Evolutionary conservation across 2,797 vertebrate species (phyloP).

Genomic region (Myotis vivesi): DNA sequence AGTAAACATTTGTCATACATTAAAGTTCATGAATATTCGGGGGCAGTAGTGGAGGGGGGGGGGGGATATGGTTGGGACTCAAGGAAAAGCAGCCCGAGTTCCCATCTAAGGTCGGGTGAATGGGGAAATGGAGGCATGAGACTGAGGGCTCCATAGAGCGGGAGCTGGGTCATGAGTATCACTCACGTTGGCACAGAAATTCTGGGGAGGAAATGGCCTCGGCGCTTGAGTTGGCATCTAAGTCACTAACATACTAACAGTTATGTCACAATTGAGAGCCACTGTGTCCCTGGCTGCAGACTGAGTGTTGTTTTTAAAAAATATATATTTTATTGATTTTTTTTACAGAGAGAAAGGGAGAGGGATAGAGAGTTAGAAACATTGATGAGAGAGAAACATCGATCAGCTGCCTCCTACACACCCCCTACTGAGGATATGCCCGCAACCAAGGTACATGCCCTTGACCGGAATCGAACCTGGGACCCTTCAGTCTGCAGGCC

Average conservation of each 20-base stretch:
- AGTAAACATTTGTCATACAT: not conserved
- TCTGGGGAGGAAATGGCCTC: not conserved
- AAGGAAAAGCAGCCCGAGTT: not conserved
- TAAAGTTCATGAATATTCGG: not conserved
- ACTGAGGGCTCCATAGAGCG: not conserved
- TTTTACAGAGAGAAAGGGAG: too few species aligned
- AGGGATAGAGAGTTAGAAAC: too few species aligned
- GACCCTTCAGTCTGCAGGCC: too few species aligned
- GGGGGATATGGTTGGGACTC: not conserved
- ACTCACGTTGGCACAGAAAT: not conserved
- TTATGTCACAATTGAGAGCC: not conserved
- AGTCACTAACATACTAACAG: not conserved
- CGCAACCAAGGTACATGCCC: too few species aligned
- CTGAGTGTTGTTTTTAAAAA: not conserved
- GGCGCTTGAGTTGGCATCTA: too few species aligned
- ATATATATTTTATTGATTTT: too few species aligned
- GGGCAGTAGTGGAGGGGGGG: not conserved
- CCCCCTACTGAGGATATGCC: too few species aligned
- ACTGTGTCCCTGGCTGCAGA: not conserved
- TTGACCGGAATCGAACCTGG: too few species aligned
- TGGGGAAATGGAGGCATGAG: not conserved
- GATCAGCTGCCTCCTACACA: too few species aligned
- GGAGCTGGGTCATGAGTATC: not conserved
- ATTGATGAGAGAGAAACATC: too few species aligned
- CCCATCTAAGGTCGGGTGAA: not conserved